A percentile compares a stretch with the other conserved stretches of the same genome.
Evolutionary conservation across 2,888 invertebrate species (phyloP).

Genomic region (Andrena marginata): DNA sequence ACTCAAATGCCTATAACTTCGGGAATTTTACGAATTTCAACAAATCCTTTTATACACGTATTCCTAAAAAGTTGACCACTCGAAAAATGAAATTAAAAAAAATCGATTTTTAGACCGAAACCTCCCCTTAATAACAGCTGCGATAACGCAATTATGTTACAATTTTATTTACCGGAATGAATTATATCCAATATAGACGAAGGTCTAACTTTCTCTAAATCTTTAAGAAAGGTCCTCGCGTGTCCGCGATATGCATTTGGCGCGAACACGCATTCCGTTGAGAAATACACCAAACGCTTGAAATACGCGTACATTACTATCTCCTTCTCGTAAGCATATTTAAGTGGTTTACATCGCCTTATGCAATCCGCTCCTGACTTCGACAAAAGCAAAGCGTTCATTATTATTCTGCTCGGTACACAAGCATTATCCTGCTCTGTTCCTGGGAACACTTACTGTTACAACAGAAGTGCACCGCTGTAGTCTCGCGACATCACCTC

Average conservation of each 20-base stretch:
- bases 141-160: neutral
- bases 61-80: no score
- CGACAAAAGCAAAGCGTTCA: slow-evolving; percentile 73
- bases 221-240: slow-evolving; percentile 95
- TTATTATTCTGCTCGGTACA: slow-evolving; percentile 1
- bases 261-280: slow-evolving; percentile 99
- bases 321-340: slow-evolving; percentile 99
- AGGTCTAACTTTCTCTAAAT: slow-evolving; percentile 97
- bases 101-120: no score
- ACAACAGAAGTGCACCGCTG: slow-evolving; percentile 96
- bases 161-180: slow-evolving; percentile 89
- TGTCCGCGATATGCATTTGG: slow-evolving; percentile 99
- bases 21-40: no score
- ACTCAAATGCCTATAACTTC: no score
- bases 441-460: slow-evolving; percentile 88
- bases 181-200: slow-evolving; percentile 97
- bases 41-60: no score
- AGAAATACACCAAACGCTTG: slow-evolving; percentile 98
- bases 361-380: slow-evolving; percentile 93
- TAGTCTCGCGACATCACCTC: slow-evolving; percentile 98
- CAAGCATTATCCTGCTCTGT: neutral
- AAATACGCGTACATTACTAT: slow-evolving; percentile 99
- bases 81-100: no score
- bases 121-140: neutral
- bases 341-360: slow-evolving; percentile 97